Percentiles rank a stretch among this genome's conserved stretches.
Conservation (phyloP, 2,888 invertebrate genomes). For the Yponomeuta cagnagella region DNA sequence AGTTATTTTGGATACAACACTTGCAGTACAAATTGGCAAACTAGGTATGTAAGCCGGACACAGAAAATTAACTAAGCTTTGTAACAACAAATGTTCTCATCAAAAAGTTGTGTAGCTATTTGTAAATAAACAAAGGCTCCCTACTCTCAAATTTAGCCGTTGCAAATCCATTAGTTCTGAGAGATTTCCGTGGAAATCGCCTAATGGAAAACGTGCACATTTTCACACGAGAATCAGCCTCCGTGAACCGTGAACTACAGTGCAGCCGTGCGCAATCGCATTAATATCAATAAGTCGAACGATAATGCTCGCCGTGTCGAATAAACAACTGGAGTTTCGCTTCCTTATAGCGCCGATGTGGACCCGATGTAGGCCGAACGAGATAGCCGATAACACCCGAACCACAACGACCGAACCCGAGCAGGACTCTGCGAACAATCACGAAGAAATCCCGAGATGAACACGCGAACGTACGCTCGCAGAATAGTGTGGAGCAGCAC, state of each 20-base stretch:
- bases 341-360: slow-evolving; percentile 19
- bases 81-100: neutral
- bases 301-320: slow-evolving; percentile 18
- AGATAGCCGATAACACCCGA: slow-evolving; percentile 2
- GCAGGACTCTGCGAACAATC: neutral
- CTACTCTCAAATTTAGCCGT: neutral
- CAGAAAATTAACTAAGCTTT: neutral
- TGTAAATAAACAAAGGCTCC: neutral
- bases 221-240: neutral
- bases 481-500: neutral
- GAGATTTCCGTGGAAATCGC: neutral
- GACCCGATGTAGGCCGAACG: slow-evolving; percentile 17
- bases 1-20: neutral
- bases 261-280: slow-evolving; percentile 14
- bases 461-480: neutral
- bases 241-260: neutral
- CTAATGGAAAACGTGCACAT: neutral
- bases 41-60: neutral
- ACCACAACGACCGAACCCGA: neutral
- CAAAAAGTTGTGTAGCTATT: neutral
- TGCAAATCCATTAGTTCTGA: neutral
- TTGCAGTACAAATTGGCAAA: neutral
- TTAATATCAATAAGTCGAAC: slow-evolving; percentile 21
- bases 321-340: slow-evolving; percentile 17
- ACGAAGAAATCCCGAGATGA: neutral